phyloP scores from a whole-genome alignment of 1,140 invertebrate species.

The Brachionus sp. region DNA sequence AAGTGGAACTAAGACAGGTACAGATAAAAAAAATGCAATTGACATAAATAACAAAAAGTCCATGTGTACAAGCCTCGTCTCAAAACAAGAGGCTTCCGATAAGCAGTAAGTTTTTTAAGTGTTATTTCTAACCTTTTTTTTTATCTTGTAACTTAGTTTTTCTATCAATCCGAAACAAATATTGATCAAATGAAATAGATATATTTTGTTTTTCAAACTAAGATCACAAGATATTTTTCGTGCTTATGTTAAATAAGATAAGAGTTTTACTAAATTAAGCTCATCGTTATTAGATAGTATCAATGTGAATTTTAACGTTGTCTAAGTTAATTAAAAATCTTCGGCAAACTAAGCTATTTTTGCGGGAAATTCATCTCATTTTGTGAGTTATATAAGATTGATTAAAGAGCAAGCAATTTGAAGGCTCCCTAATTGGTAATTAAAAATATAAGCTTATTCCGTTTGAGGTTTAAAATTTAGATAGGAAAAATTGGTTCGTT shows the following conservation, averaged over 20 bases:
- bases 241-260: slow-evolving; percentile 1
- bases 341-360: background rate
- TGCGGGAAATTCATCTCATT: background rate
- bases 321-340: background rate
- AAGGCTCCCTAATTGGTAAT: slow-evolving; percentile 35
- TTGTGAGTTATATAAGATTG: background rate
- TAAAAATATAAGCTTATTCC: slow-evolving; percentile 19
- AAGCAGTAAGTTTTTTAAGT: slow-evolving; percentile 9
- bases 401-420: slow-evolving; percentile 20
- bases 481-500: background rate
- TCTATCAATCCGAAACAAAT: background rate
- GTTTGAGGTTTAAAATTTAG: background rate
- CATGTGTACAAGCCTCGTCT: background rate
- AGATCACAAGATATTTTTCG: background rate
- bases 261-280: background rate
- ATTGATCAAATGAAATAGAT: background rate
- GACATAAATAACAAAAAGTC: background rate
- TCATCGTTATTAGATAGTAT: background rate
- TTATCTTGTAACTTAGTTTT: background rate
- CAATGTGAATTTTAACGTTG: background rate
- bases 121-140: slow-evolving; percentile 3
- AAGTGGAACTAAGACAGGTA: background rate
- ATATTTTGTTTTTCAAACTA: background rate
- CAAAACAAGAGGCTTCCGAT: background rate
- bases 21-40: background rate